Conservation (phyloP, 2,888 invertebrate species). For the Sussaba pulchella region DNA sequence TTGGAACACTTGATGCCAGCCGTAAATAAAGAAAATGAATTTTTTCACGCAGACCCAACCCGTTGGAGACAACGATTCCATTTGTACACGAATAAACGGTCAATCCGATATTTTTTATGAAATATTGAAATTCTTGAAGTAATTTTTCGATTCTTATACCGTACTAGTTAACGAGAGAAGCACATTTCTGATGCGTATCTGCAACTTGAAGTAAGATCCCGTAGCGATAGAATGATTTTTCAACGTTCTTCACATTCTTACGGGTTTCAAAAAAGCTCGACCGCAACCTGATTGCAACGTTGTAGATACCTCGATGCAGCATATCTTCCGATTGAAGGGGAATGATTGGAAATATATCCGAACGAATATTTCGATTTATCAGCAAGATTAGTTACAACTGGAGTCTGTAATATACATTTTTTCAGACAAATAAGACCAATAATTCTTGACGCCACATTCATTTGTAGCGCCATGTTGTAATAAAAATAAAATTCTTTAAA, state of each 20-base stretch:
- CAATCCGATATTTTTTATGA: slow-evolving; percentile 53
- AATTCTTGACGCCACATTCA: too few species aligned
- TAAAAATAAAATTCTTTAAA: too few species aligned
- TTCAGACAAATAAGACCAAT: background rate
- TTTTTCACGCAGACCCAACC: background rate
- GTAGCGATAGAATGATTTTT: background rate
- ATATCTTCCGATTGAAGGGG: background rate
- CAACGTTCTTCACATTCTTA: background rate
- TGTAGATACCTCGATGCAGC: background rate
- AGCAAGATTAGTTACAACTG: slow-evolving; percentile 8
- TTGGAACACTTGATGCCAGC: slow-evolving; percentile 2
- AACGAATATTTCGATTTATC: slow-evolving; percentile 4
- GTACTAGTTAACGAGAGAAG: background rate
- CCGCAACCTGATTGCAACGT: background rate
- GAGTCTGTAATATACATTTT: slow-evolving; percentile 17
- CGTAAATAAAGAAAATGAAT: slow-evolving; percentile 11
- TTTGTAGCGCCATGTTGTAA: too few species aligned
- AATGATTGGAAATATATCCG: background rate
- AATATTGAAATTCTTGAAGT: slow-evolving; percentile 27
- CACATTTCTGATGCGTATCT: slow-evolving; percentile 14
- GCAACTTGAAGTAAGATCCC: background rate
- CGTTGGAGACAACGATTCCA: slow-evolving; percentile 2
- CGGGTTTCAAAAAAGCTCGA: background rate
- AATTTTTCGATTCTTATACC: slow-evolving; percentile 8
- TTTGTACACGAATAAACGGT: slow-evolving; percentile 44